Percentiles rank a stretch among this genome's conserved stretches.
These are phyloP conservation scores for Ectemnius lituratus DNA, from an alignment of 2,888 invertebrate genomes.

Conservation along the genomic window DNA sequence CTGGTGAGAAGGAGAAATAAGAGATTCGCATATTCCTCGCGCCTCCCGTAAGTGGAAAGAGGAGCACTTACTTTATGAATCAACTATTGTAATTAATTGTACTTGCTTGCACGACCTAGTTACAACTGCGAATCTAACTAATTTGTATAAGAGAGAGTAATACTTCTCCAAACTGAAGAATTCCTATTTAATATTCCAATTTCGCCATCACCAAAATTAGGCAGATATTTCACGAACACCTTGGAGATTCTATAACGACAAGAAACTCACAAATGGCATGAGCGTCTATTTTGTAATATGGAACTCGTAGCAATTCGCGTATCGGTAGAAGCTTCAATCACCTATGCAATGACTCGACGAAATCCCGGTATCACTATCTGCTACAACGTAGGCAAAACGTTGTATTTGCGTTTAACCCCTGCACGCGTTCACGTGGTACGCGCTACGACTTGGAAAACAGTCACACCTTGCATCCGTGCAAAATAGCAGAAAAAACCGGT, in stretches of 20 bases:
- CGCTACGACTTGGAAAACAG: slow-evolving; percentile 2
- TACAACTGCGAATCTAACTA: no score
- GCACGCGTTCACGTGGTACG: neutral
- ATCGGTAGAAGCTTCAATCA: neutral
- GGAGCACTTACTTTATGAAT: neutral
- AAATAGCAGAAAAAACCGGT: neutral
- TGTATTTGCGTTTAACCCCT: neutral
- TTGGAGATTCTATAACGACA: no score
- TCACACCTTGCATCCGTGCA: neutral
- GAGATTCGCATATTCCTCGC: no score
- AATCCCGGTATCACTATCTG: neutral
- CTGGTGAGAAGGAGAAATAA: neutral
- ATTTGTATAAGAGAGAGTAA: no score
- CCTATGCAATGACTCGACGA: neutral
- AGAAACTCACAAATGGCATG: neutral
- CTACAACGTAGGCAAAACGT: neutral
- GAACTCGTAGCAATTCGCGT: neutral
- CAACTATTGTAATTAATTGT: neutral
- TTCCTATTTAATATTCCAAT: no score
- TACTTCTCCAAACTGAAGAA: no score
- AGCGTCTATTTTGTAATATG: neutral
- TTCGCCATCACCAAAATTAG: no score
- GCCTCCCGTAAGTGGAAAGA: neutral
- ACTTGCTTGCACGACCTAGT: no score
- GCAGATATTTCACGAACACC: no score